Conservation (phyloP, 2,113 vertebrate species). For the Diadophis punctatus region DNA sequence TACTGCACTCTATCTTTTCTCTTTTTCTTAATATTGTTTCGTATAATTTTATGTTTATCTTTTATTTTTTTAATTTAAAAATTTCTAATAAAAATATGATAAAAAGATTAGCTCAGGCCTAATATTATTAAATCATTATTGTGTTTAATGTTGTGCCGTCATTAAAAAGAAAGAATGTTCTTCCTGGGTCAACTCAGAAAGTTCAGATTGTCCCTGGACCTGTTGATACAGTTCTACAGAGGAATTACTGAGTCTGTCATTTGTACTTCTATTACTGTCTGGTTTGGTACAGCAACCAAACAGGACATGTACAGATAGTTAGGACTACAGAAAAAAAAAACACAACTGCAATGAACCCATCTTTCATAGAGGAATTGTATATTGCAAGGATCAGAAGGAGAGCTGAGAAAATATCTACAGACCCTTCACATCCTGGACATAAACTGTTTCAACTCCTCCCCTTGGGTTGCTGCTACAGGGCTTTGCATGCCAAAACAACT, state of each 20-base stretch:
- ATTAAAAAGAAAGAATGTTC: not conserved
- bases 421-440: not conserved
- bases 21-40: not conserved
- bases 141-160: not conserved
- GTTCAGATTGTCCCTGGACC: not conserved
- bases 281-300: not conserved
- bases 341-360: not conserved
- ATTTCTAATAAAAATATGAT: not conserved
- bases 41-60: not conserved
- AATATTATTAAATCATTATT: not conserved
- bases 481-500: not conserved
- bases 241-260: not conserved
- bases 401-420: too few relatives aligned
- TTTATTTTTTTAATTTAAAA: not conserved
- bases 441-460: not conserved
- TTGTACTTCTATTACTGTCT: not conserved
- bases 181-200: not conserved
- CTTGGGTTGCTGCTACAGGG: not conserved
- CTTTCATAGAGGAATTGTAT: not conserved
- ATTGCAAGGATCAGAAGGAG: not conserved
- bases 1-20: not conserved
- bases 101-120: not conserved
- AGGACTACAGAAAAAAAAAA: not conserved
- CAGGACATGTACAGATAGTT: not conserved
- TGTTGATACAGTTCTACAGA: not conserved